Conservation (phyloP, 2,888 invertebrate genomes). For the Drosophila stalkeri region DNA sequence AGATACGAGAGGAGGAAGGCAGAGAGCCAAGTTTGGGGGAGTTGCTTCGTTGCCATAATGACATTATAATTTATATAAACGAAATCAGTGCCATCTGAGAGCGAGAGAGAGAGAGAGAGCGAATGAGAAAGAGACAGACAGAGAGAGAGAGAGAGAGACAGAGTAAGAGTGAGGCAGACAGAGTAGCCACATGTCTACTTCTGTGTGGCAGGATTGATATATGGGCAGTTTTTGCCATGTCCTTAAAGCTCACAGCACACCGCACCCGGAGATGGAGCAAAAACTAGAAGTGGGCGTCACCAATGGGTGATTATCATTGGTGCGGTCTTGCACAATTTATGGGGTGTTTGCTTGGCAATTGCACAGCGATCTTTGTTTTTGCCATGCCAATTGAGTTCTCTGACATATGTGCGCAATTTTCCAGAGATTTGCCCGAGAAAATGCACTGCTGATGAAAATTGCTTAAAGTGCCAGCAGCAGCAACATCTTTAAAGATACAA, state of each 20-base stretch:
- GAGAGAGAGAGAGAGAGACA: conserved; percentile 5
- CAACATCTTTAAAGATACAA: conserved; percentile 37
- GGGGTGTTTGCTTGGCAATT: conserved; percentile 61
- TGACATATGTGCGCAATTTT: conserved; percentile 83
- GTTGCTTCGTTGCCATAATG: conserved; percentile 80
- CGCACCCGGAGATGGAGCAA: conserved; percentile 6
- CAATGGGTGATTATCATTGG: conserved; percentile 64
- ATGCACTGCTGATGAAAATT: conserved; percentile 54
- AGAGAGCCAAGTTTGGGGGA: conserved; percentile 17
- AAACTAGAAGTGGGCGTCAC: conserved; percentile 53
- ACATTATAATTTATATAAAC: conserved; percentile 84
- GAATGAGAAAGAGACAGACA: conserved; percentile 10
- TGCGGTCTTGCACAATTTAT: conserved; percentile 59
- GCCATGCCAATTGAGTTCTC: conserved; percentile 27
- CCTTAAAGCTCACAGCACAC: conserved; percentile 33
- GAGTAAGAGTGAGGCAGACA: conserved; percentile 12
- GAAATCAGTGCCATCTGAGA: conserved; percentile 71
- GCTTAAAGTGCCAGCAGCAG: conserved; percentile 48
- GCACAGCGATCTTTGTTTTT: conserved; percentile 55
- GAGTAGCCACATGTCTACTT: conserved; percentile 43
- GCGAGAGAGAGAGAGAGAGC: conserved; percentile 6
- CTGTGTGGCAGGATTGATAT: conserved; percentile 68
- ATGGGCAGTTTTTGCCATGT: conserved; percentile 60
- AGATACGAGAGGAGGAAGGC: conserved; percentile 5
- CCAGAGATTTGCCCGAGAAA: conserved; percentile 71